Evolutionary conservation across 53 echinoderm and acorn worm genomes (phyloP).

Genomic region (Holothuria leucospilota): DNA sequence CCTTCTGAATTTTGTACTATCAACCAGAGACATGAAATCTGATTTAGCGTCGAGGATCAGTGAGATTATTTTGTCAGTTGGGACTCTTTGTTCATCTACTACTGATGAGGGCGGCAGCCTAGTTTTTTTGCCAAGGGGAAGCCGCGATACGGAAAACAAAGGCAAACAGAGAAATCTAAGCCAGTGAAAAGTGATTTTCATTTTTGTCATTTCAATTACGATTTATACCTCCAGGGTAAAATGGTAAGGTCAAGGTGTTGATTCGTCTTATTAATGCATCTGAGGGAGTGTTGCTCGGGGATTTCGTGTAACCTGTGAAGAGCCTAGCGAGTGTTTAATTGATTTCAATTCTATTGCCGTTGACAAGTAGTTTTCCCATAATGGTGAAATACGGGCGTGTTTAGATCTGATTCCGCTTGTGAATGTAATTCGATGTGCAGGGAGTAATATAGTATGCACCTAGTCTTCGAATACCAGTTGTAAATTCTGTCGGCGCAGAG

Average conservation of each 20-base stretch:
- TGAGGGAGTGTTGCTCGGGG: conserved; percentile 2
- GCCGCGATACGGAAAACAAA: neutral
- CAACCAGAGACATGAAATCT: too few species aligned
- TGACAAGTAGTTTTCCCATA: neutral
- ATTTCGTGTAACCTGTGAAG: conserved; percentile 19
- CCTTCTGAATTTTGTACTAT: too few species aligned
- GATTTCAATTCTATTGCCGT: conserved; percentile 32
- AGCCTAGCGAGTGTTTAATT: neutral
- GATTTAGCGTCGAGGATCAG: too few species aligned
- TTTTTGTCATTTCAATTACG: conserved; percentile 28
- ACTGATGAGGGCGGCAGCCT: too few species aligned
- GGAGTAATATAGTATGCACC: too few species aligned
- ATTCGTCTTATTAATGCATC: conserved; percentile 34
- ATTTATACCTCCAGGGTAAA: conserved; percentile 13
- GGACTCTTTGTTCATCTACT: too few species aligned
- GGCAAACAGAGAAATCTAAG: conserved; percentile 11
- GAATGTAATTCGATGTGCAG: too few species aligned
- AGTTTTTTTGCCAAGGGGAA: neutral
- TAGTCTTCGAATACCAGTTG: too few species aligned
- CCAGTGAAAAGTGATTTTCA: conserved; percentile 31
- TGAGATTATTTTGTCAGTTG: too few species aligned
- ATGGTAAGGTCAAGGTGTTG: conserved; percentile 48
- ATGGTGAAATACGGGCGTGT: too few species aligned
- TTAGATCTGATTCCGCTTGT: too few species aligned
- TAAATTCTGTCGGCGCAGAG: too few species aligned